Percentiles rank a stretch among this genome's conserved stretches.
These are phyloP conservation scores for Acanthacorydalis orientalis DNA, from an alignment of 2,888 invertebrate species.

Conservation along the genomic window DNA sequence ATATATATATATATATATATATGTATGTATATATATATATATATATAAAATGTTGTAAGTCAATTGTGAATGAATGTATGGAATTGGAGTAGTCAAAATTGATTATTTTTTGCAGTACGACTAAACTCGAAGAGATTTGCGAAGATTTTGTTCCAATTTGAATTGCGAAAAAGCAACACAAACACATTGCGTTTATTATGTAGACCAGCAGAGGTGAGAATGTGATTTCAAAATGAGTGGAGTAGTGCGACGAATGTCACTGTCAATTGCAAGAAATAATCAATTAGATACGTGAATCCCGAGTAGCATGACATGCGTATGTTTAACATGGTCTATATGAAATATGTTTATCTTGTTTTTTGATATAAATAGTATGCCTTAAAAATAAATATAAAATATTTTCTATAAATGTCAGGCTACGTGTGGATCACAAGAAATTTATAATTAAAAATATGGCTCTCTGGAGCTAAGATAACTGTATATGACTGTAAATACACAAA, in stretches of 20 bases:
- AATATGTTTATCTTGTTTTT: not conserved
- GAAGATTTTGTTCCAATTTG: no score
- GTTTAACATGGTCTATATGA: not conserved
- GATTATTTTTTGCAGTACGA: no score
- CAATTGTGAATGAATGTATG: slow-evolving; percentile 1
- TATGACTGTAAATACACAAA: slow-evolving; percentile 2
- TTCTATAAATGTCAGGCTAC: not conserved
- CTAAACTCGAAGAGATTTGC: no score
- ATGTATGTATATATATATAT: not conserved
- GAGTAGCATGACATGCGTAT: not conserved
- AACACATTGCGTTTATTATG: no score
- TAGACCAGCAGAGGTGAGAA: no score
- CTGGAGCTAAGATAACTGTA: not conserved
- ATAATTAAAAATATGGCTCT: not conserved
- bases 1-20: not conserved
- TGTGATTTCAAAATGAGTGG: no score
- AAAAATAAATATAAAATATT: not conserved
- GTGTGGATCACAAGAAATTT: not conserved
- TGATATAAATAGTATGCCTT: not conserved
- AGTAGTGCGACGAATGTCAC: no score
- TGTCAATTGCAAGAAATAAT: not conserved
- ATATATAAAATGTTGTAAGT: slow-evolving; percentile 1
- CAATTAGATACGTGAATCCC: not conserved
- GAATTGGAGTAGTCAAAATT: no score
- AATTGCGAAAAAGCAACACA: no score